Conservation (phyloP, 1,140 invertebrate genomes). For the Drosophila sp. region DNA sequence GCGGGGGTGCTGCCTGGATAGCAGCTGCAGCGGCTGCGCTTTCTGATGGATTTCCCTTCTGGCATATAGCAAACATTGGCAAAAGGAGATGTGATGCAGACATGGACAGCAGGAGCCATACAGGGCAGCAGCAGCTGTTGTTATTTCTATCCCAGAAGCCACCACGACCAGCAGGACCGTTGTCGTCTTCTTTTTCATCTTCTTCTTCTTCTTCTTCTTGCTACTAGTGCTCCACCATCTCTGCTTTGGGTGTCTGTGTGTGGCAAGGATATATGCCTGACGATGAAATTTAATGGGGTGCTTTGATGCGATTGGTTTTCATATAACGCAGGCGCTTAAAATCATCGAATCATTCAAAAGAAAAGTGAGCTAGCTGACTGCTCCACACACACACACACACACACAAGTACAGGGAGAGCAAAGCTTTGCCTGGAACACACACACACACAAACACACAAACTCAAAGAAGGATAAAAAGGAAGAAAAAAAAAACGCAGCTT, state of each 20-base stretch:
- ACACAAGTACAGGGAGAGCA: slow-evolving; percentile 29
- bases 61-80: slow-evolving; percentile 71
- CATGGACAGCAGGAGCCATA: slow-evolving; percentile 46
- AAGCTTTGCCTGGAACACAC: slow-evolving; percentile 32
- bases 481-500: slow-evolving; percentile 47
- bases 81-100: slow-evolving; percentile 56
- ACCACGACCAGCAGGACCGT: not conserved
- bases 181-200: not conserved
- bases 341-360: slow-evolving; percentile 83
- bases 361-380: slow-evolving; percentile 81
- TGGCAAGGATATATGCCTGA: slow-evolving; percentile 81
- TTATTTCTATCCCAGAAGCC: slow-evolving; percentile 58
- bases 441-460: slow-evolving; percentile 34
- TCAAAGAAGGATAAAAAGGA: slow-evolving; percentile 29
- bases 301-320: slow-evolving; percentile 84
- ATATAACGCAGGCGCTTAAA: slow-evolving; percentile 83
- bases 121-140: slow-evolving; percentile 58
- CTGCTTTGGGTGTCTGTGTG: slow-evolving; percentile 23
- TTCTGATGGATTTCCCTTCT: slow-evolving; percentile 69
- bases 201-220: not conserved
- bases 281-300: slow-evolving; percentile 83
- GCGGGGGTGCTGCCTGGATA: slow-evolving; percentile 4
- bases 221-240: slow-evolving; percentile 1
- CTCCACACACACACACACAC: slow-evolving; percentile 46
- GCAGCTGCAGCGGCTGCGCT: slow-evolving; percentile 68